Conservation (phyloP, 2,797 vertebrate genomes). For the Gila robusta region DNA sequence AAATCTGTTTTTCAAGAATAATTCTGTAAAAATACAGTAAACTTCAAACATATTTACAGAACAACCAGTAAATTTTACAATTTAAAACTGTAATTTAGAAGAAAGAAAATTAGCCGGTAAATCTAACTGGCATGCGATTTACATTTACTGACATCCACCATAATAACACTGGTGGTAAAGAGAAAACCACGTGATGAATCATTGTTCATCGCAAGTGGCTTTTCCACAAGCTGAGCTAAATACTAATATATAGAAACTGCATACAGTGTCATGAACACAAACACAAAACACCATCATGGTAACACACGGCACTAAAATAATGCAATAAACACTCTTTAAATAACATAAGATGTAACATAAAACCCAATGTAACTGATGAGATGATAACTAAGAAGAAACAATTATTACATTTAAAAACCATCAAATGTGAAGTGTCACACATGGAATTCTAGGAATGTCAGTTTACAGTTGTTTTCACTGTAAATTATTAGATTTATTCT, state of each 20-base stretch:
- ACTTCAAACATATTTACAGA: not conserved
- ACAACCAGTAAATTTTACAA: no score
- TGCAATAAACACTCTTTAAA: not conserved
- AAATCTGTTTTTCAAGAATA: not conserved
- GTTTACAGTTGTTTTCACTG: not conserved
- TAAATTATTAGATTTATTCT: not conserved
- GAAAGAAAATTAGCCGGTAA: not conserved
- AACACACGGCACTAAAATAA: not conserved
- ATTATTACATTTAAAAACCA: no score
- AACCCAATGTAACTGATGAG: not conserved
- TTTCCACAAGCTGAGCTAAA: not conserved
- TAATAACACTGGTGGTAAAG: not conserved
- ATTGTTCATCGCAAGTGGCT: not conserved
- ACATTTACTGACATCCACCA: not conserved
- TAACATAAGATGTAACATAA: not conserved
- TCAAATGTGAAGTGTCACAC: no score
- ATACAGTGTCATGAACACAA: not conserved
- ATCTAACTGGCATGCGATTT: not conserved
- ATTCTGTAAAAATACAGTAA: not conserved
- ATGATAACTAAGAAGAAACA: not conserved
- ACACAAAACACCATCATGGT: no score
- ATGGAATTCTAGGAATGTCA: not conserved
- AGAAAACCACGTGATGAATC: not conserved
- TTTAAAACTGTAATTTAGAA: no score
- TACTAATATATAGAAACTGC: not conserved